Conservation (phyloP, 2,888 invertebrate genomes). For the Rosalia funebris region DNA sequence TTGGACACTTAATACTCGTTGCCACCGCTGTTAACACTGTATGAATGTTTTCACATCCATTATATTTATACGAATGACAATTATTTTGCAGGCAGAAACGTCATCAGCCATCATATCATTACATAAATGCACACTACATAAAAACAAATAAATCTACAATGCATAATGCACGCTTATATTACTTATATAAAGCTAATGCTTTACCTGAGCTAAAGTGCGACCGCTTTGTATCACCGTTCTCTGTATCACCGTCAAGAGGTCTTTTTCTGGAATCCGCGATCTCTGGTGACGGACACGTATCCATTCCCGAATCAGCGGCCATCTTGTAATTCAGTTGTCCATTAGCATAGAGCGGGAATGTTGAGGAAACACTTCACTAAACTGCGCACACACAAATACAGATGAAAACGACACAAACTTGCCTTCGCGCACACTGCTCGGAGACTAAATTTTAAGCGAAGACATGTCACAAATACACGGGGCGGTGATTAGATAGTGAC, state of each 20-base stretch:
- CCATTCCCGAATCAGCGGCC: constrained; percentile 94
- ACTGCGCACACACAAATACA: constrained; percentile 35
- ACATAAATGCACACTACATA: constrained; percentile 7
- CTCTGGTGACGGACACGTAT: constrained; percentile 93
- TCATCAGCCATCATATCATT: constrained; percentile 4
- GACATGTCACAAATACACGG: constrained; percentile 42
- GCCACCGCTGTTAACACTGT: background rate
- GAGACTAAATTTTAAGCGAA: constrained; percentile 25
- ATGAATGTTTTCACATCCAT: background rate
- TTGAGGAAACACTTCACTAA: constrained; percentile 30
- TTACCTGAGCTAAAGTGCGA: constrained; percentile 92
- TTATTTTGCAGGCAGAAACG: constrained; percentile 26
- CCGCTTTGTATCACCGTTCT: constrained; percentile 89
- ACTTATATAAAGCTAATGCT: constrained; percentile 45
- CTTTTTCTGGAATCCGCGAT: constrained; percentile 90
- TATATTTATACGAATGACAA: constrained; percentile 18
- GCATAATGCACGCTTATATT: constrained; percentile 21
- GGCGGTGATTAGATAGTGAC: constrained; percentile 48
- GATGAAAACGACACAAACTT: constrained; percentile 43
- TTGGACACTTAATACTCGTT: background rate
- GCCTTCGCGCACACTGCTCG: constrained; percentile 29
- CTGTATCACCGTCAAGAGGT: constrained; percentile 86
- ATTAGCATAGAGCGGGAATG: constrained; percentile 48
- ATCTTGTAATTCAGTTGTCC: constrained; percentile 69
- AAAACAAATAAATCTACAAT: constrained; percentile 21